Base-by-base conservation (phyloP, 1,140 invertebrate species). In the Drusus annulatus region DNA sequence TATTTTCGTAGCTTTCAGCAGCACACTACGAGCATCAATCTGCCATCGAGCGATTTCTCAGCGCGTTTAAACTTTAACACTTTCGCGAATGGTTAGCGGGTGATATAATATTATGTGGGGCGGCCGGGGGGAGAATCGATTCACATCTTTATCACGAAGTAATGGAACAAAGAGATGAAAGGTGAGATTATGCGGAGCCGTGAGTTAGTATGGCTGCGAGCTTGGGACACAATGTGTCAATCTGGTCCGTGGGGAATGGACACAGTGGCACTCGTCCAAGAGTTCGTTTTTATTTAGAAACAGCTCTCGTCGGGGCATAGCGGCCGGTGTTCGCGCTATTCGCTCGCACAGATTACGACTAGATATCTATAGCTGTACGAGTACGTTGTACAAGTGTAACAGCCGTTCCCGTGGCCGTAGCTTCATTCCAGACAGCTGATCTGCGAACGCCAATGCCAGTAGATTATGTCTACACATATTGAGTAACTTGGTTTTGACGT, bases 251-350 rank as follows among this genome's bases (percentile, higher is more conserved):
- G 52, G 76, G 65, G 74, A 80, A 51, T 74, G 73, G 73, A 76
- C 74, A 81, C 79, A 76, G 58, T 80, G 79, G 79, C 81, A 83
- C n/a, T n/a, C 36, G 17, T 78, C 81, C 79, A 83, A 80, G 45
- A 50, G 25, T 56, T 56, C 54, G 81, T 83, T 83, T 83, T 83
- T 83, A 83, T 80, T 83, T 83, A 83, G 79, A 80, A 83, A 80
- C 63, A 83, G 79, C 81, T 80, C 56, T 63, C 60, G 81, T 31
- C 80, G 73, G 71, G 71, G 58, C 65, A 52, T 19, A 17, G 16
- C 62, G 50, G 50, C 63, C 76, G 68, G 23, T 65, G 23, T 65
- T 65, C 62, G 56, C 36, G 36, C 17, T 60, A 19, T 17, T 60
- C 56, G n/a, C 36, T 45, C 36, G 1, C 36, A 45, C 36, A 36